Base-by-base conservation (phyloP, 2,888 invertebrate species). In the Sycophila texana region DNA sequence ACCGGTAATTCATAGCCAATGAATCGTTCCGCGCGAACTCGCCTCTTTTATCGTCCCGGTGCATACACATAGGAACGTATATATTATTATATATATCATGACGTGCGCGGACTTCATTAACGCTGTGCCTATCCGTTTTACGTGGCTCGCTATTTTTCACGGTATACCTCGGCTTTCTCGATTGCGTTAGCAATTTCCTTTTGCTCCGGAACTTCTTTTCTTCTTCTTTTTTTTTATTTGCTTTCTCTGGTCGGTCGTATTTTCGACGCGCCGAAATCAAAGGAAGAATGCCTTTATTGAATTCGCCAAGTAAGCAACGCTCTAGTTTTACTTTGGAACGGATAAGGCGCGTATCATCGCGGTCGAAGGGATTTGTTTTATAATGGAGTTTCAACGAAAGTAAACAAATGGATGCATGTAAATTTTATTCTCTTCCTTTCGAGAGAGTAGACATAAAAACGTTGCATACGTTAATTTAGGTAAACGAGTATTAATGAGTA, bases 1-100 rank as follows among this genome's bases (percentile, higher is more conserved):
- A 61, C 74, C 78, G 80, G 79, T 86, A 87, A 87, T 87, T 86
- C 86, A 86, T 86, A 83, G 85, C 77, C 77, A 30, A 68, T 67
- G 68, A 76, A 76, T 70, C 66, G 70, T 39, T 55, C 20, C 49
- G 53, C 26, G 26, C 51, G 13, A 47, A 4, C 65, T 57, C 13
- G 3, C 47, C 26, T 49, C 72, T 72, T 63, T 73, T 73, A 70
- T 63, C 74, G 65, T 53, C 26, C 30, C 47, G 74, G 47, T 49
- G 68, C 39, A n/a, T 61, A 26, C 26, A 26, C 26, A 26, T 26
- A 26, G 2, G 3, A 1, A 26, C 26, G 26, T 26, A 26, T 26
- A 26, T 26, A 26, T 26, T 26, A 26, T 26, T n/a, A 4, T 39
- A 39, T 39, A n/a, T 53, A 39, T 63, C 7, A 10, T 26, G 1